These are phyloP conservation scores for Triplophysa siluroides DNA, from an alignment of 2,113 vertebrate species.

Conservation along the genomic window DNA sequence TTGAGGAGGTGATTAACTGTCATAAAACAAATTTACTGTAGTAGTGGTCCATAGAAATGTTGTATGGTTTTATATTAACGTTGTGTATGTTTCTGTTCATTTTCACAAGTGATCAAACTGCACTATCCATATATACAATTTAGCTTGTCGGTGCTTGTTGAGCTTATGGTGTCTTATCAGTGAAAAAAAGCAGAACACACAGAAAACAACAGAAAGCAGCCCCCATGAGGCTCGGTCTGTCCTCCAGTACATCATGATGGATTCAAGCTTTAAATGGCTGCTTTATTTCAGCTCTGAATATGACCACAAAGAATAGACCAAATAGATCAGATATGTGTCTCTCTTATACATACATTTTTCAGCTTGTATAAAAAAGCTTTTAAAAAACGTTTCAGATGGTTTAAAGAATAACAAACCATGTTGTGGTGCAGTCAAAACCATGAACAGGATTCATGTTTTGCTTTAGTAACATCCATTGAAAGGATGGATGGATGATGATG, in stretches of 20 bases:
- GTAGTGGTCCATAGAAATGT: too few species aligned
- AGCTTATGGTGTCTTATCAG: neutral
- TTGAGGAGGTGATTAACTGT: too few species aligned
- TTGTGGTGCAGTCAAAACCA: neutral
- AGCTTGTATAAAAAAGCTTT: neutral
- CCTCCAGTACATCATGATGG: neutral
- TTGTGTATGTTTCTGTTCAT: neutral
- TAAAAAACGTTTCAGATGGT: neutral
- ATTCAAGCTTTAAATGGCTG: constrained; percentile 11
- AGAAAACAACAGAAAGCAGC: neutral
- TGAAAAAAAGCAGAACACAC: neutral
- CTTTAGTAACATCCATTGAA: too few species aligned
- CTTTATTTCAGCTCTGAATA: neutral
- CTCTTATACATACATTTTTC: neutral
- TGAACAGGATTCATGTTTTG: neutral
- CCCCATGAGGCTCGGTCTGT: neutral
- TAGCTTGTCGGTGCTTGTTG: neutral
- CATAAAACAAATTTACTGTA: too few species aligned
- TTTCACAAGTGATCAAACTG: neutral
- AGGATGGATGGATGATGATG: neutral
- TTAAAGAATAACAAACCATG: neutral
- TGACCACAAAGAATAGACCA: neutral
- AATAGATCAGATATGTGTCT: neutral
- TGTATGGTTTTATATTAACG: too few species aligned
- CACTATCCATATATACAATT: too few species aligned